phyloP scores from a whole-genome alignment of 2,797 vertebrate species.

The Rachycentron canadum region DNA sequence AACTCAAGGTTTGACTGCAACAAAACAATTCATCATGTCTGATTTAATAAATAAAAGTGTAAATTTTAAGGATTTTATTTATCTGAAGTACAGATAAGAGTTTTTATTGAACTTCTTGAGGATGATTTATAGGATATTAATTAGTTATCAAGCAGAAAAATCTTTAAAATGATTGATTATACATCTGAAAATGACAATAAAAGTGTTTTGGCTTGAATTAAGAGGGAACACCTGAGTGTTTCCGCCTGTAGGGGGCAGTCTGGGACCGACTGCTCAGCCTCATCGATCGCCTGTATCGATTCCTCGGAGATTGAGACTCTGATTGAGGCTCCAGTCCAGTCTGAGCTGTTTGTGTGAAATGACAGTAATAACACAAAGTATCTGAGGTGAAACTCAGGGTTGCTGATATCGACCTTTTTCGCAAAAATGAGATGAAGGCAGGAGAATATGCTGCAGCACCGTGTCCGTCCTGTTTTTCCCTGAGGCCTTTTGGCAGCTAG shows the following conservation, averaged over 20 bases:
- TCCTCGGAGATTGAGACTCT: neutral
- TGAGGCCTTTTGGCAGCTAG: neutral
- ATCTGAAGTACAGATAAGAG: too few species aligned
- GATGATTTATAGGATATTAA: neutral
- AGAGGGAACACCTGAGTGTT: neutral
- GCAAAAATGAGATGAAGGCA: too few species aligned
- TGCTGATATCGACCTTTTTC: too few species aligned
- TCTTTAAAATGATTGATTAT: too few species aligned
- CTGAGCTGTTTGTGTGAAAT: neutral
- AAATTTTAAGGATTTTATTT: neutral
- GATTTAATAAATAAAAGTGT: neutral
- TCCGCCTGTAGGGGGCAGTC: neutral
- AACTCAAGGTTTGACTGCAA: too few species aligned
- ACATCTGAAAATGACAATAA: too few species aligned
- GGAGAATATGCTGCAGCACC: too few species aligned
- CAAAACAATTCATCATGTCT: neutral
- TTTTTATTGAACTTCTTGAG: neutral
- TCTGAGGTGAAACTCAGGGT: too few species aligned
- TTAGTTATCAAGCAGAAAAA: too few species aligned
- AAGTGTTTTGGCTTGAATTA: too few species aligned
- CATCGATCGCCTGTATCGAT: neutral
- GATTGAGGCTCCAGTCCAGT: neutral
- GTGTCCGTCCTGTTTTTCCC: too few species aligned
- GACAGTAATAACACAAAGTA: neutral
- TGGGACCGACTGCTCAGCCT: neutral